These are phyloP conservation scores for Aptenodytes forsteri DNA, from an alignment of 2,113 vertebrate genomes.

Conservation along the genomic window DNA sequence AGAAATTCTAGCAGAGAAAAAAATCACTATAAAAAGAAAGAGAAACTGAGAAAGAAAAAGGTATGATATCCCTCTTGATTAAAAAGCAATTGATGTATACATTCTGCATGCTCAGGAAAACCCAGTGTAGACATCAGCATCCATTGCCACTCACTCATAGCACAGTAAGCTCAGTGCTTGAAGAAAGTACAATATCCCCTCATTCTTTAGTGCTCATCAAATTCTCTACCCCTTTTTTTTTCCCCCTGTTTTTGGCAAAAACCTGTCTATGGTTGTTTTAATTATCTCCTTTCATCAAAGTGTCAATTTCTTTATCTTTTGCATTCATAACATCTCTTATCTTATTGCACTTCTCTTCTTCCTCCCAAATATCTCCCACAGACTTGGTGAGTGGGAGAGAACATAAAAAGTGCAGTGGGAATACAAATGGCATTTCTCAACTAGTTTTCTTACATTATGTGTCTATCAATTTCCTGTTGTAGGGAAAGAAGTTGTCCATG, in stretches of 20 bases:
- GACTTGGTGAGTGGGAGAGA: neutral
- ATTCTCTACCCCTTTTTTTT: neutral
- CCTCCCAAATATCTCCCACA: neutral
- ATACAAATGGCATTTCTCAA: neutral
- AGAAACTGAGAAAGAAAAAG: neutral
- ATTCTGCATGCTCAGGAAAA: neutral
- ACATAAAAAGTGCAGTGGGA: neutral
- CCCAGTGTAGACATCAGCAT: neutral
- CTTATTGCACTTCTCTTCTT: neutral
- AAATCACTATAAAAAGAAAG: neutral
- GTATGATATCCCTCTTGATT: accelerated
- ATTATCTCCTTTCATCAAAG: neutral
- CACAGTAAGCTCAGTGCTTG: neutral
- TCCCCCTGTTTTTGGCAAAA: neutral
- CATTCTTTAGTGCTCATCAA: neutral
- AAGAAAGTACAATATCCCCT: neutral
- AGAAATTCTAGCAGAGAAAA: neutral
- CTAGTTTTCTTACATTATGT: neutral
- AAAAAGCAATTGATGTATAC: neutral
- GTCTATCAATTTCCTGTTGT: neutral
- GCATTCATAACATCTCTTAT: neutral
- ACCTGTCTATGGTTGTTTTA: neutral
- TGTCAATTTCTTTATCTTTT: neutral
- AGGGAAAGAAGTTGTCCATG: neutral
- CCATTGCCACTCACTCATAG: neutral